Conservation (phyloP, 2,888 invertebrate species). For the Pasiphila rectangulata region DNA sequence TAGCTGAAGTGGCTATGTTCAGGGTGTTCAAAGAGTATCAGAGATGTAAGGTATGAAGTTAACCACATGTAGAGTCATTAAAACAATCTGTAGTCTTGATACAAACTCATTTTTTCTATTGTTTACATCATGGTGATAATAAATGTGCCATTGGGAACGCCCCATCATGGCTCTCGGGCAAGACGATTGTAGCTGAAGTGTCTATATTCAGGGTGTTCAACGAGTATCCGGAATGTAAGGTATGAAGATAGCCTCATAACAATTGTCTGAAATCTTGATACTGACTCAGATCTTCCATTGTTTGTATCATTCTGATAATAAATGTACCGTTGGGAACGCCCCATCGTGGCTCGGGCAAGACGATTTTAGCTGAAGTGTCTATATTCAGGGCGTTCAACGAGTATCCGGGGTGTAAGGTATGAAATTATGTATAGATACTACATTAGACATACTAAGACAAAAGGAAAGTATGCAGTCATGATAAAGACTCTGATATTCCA, state of each 20-base stretch:
- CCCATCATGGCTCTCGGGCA: too few relatives aligned
- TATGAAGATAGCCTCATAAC: slow-evolving; percentile 38
- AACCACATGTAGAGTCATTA: too few relatives aligned
- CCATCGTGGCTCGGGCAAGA: too few relatives aligned
- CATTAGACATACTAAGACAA: too few relatives aligned
- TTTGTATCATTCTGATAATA: too few relatives aligned
- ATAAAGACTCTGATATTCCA: slow-evolving; percentile 99
- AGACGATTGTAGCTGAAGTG: slow-evolving; percentile 98
- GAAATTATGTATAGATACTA: too few relatives aligned
- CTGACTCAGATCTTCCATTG: too few relatives aligned
- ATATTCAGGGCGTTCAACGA: too few relatives aligned
- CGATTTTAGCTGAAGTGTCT: too few relatives aligned
- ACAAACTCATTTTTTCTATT: slow-evolving; percentile 92
- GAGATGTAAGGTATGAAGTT: slow-evolving; percentile 82
- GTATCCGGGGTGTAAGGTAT: too few relatives aligned
- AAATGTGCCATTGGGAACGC: slow-evolving; percentile 97
- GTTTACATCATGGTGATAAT: slow-evolving; percentile 95
- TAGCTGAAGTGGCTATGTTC: slow-evolving; percentile 98
- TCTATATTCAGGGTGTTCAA: slow-evolving; percentile 97
- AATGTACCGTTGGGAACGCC: too few relatives aligned
- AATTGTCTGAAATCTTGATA: neutral
- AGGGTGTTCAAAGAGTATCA: slow-evolving; percentile 92
- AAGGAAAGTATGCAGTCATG: too few relatives aligned
- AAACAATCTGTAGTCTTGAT: neutral
- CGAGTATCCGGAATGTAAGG: slow-evolving; percentile 89